These are phyloP conservation scores for Macaria notata DNA, from an alignment of 2,888 invertebrate genomes.

Conservation along the genomic window DNA sequence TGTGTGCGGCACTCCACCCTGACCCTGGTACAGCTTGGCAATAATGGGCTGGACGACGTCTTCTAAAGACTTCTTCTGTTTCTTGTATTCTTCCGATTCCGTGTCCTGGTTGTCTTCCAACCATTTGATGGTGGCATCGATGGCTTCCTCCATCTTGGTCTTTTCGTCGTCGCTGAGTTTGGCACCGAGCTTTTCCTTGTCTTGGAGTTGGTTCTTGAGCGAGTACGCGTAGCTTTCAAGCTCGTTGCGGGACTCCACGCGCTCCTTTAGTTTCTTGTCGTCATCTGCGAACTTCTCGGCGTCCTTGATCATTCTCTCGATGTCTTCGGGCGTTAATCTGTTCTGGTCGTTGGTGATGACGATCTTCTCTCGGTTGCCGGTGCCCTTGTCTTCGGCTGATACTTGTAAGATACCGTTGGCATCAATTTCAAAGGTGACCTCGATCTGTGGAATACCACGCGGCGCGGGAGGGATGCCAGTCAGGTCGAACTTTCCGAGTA, in stretches of 20 bases:
- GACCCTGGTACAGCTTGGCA: constrained; percentile 96
- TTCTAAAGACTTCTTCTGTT: constrained; percentile 97
- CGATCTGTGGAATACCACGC: constrained; percentile 96
- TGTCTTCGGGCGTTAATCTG: constrained; percentile 97
- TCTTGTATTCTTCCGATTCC: constrained; percentile 95
- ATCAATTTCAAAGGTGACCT: constrained; percentile 97
- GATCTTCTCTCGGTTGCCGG: constrained; percentile 99
- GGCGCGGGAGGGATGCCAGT: constrained; percentile 98
- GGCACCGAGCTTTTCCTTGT: constrained; percentile 98
- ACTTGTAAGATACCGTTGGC: constrained; percentile 97
- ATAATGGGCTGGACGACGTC: constrained; percentile 98
- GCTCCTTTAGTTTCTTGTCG: constrained; percentile 97
- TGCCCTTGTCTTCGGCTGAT: constrained; percentile 99
- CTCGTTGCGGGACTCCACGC: constrained; percentile 98
- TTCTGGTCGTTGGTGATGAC: constrained; percentile 99
- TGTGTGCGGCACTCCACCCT: constrained; percentile 91
- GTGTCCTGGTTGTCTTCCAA: constrained; percentile 97
- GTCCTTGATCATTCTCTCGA: constrained; percentile 99
- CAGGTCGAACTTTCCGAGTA: constrained; percentile 98
- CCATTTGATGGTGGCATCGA: constrained; percentile 99
- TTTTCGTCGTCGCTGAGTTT: constrained; percentile 95
- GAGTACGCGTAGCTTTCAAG: constrained; percentile 98
- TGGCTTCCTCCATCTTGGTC: constrained; percentile 96
- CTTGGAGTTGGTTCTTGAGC: constrained; percentile 96
- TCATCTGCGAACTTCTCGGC: constrained; percentile 99